phyloP scores from a whole-genome alignment of 30 jellyfish, hydroid and myxozoan genomes.

The Turritopsis rubra region DNA sequence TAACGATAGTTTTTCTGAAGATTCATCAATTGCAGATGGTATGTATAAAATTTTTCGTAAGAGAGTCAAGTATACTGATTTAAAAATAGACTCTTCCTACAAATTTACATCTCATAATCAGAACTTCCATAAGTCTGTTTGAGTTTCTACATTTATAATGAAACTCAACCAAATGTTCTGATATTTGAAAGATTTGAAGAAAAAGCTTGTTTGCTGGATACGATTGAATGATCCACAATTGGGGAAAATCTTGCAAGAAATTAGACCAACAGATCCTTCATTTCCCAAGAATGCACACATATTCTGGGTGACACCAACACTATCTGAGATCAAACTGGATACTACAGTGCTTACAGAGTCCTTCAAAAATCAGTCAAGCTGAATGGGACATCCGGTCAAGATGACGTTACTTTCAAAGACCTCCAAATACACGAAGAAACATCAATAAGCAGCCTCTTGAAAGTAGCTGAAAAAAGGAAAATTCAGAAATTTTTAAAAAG shows the following conservation, averaged over 20 bases:
- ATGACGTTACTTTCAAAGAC: not conserved
- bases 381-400: not conserved
- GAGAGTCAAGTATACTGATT: too few relatives aligned
- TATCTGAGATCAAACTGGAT: not conserved
- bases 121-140: too few relatives aligned
- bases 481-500: too few relatives aligned
- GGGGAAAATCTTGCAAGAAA: not conserved
- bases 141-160: too few relatives aligned
- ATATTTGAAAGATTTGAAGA: too few relatives aligned
- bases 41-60: not conserved
- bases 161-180: too few relatives aligned
- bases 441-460: not conserved
- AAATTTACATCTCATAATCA: too few relatives aligned
- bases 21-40: conserved; percentile 32
- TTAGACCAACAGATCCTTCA: not conserved
- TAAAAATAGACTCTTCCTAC: too few relatives aligned
- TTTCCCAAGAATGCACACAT: not conserved
- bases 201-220: too few relatives aligned
- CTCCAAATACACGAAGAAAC: not conserved
- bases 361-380: not conserved
- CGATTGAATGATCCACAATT: too few relatives aligned
- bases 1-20: conserved; percentile 20
- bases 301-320: not conserved
- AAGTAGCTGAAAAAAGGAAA: not conserved
- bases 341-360: not conserved